Base-by-base conservation (phyloP, 2,888 invertebrate genomes). In the Chrysolina americana region DNA sequence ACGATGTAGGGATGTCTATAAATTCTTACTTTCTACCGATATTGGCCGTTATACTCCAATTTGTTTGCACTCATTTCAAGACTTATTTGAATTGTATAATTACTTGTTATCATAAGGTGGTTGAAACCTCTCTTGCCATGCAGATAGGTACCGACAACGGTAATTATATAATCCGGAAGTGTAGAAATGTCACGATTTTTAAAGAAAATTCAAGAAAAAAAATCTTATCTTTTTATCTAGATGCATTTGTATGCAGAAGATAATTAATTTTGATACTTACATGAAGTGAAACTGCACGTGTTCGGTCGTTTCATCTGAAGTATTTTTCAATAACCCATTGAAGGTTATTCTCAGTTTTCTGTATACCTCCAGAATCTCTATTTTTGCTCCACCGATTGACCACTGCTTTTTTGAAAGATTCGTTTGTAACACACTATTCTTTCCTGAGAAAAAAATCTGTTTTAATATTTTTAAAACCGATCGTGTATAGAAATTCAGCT, bases 281-380 rank as follows among this genome's bases (percentile, higher is more conserved):
- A 93, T 89, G 75, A 92, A 89, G 84, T 92, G 92, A 64, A 93
- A 87, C 65, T 87, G 87, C 41, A 90, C 86, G 80, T 90, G 90
- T 78, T 89, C 87, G 5, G 88, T 76, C 36, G 85, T 83, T 65
- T 87, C 88, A 76, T 89, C 78, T 36, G 81, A 86, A 11, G 86
- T 83, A 36, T 86, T 86, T 81, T 89, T 90, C 63, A 95, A 85
- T n/a, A 93, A 86, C 0, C 95, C 95, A 85, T 93, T 94, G 85
- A 90, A 95, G 41, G 91, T 86, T 19, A 95, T 89, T 81, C 94
- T 89, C 89, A 93, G 90, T 71, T 90, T 89, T 74, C 87, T 86
- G 83, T 91, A 90, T 0, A 92, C 90, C 81, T 94, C 92, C 59
- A 93, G 81, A 53, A 91, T 87, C 80, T 92, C 91, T 41, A 95